phyloP scores from a whole-genome alignment of 2,797 vertebrate species.

The Lophura swinhoii region DNA sequence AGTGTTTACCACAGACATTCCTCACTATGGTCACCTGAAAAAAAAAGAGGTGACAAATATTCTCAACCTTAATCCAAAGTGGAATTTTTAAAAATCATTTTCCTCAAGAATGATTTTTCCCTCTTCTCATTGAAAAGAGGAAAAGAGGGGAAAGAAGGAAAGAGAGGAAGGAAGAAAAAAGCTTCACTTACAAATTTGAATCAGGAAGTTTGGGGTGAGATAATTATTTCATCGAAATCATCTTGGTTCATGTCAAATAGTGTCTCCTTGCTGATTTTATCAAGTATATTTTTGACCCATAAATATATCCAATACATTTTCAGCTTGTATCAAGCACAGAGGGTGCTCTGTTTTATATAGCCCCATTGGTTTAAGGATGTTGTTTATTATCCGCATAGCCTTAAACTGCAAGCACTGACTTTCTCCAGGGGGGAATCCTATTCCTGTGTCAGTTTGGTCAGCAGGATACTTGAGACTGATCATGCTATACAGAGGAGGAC shows the following conservation, averaged over 20 bases:
- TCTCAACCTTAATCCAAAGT: neutral
- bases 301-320: neutral
- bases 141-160: neutral
- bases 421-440: neutral
- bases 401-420: neutral
- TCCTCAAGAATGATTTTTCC: neutral
- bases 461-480: neutral
- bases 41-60: neutral
- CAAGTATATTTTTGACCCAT: neutral
- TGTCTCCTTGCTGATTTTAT: neutral
- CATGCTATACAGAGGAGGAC: neutral
- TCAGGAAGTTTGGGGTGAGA: neutral
- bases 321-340: neutral
- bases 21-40: neutral
- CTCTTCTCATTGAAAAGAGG: neutral
- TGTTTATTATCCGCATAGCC: neutral
- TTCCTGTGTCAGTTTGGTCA: neutral
- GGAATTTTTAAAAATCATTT: rapidly evolving
- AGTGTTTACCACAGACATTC: neutral
- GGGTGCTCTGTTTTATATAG: neutral
- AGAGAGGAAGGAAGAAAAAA: neutral
- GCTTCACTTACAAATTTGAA: neutral
- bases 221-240: neutral
- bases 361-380: neutral
- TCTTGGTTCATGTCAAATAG: rapidly evolving